Base-by-base conservation (phyloP, 1,140 invertebrate species). In the Lucilia cuprina region DNA sequence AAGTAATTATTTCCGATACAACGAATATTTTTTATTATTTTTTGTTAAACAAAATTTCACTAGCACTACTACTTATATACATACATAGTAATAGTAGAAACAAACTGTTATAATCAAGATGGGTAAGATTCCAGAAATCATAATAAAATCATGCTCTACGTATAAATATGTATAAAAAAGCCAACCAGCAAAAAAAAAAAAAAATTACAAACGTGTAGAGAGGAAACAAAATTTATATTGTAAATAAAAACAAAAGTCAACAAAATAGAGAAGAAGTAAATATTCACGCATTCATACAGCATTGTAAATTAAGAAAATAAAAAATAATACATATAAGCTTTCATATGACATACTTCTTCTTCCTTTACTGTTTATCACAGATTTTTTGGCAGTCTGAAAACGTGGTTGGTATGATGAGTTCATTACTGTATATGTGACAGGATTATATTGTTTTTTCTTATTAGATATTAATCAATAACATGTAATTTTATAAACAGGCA, bases 1-100 rank as follows among this genome's bases (percentile, higher is more conserved):
- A 89, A 89, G 88, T 89, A 89, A 89, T 89, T 89, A 89, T 89
- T 86, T 88, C 88, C 88, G 87, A 89, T 89, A 89, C 87, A 87
- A 17, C 30, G 50, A 13, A 19, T 82, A 21, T 70, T 12, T 55
- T 17, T 13, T 55, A 55, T 70, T 12, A 12, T 5, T 55, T 17
- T 13, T 55, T 17, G 12, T 55, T 41, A 55, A 9, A 49, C 49
- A 9, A 55, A 55, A 55, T 55, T n/a, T 55, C 0, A 14, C 8
- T 55, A 55, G 17, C 50, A 55, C 41, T 10, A 8, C 41, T 55
- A 49, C 50, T 17, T 17, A 14, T 13, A 55, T 55, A 49, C 50
- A 2, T 17, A 14, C 50, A 55, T 55, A 55, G 1, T n/a, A 55
- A 55, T n/a, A 55, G 17, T 17, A 55, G 50, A 55, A 12, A 5